Evolutionary conservation across 37 sponge, comb jelly and placozoan species (phyloP), one percentile per base, ranked within the genome.

Genomic region (Spongilla lacustris): DNA sequence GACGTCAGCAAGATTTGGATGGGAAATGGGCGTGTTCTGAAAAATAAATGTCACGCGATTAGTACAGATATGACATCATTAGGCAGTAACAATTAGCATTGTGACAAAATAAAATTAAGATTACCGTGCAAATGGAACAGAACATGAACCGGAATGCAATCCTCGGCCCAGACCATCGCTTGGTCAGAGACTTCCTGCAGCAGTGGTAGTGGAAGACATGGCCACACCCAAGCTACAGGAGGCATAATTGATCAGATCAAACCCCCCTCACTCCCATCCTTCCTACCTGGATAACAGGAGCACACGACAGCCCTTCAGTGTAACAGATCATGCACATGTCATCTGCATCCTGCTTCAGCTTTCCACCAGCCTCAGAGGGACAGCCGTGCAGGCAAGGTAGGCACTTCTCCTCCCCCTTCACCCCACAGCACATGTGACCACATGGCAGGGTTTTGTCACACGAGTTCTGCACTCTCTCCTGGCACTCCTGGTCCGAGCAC

Each of bases 281-380:
- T 77, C 73, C 2, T 30, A 94, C 95, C 93, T 95, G 95, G 19
- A 96, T 80, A 68, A 77, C 87, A 4, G 97, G 93, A 67, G 93
- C 97, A 86, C 90, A 92, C 41, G 91, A 92, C 68, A 97, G 90
- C 6, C 86, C 85, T 73, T 97, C 98, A 13, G 96, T 95, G 81
- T 96, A 98, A 82, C 98, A 98, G 14, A 98, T 93, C 92, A 98
- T 96, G 76, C 98, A 98, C 98, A 98, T 98, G 85, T 98, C 98
- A 58, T 98, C 98, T n/a, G 93, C 95, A 78, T 98, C 98, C 69
- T 98, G 98, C 67, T 86, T 92, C 73, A 98, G 77, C 58, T 91
- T 87, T 30, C 73, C 75, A 9, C 3, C 83, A 13, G 83, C 89
- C 21, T 23, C 50, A 32, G 74, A 48, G 26, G 83, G 70, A 75